These are phyloP conservation scores for Sepiola atlantica DNA, from an alignment of 2,888 invertebrate genomes.

Conservation along the genomic window DNA sequence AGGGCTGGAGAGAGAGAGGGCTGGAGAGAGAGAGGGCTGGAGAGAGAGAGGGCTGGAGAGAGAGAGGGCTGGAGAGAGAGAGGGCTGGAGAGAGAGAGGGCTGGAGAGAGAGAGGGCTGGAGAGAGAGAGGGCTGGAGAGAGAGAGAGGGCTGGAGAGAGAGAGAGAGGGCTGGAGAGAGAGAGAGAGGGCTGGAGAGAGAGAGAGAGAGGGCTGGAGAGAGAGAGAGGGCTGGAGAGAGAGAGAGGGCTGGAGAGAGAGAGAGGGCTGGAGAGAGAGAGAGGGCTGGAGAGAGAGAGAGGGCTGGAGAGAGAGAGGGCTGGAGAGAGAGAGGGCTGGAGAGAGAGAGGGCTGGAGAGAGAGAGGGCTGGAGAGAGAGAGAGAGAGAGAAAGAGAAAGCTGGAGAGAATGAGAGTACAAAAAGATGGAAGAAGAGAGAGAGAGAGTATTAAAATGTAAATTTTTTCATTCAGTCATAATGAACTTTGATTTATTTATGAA, in stretches of 20 bases:
- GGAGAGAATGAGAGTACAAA: rapidly evolving
- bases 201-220: neutral
- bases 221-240: no score
- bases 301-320: neutral
- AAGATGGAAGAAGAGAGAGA: neutral
- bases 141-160: neutral
- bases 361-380: no score
- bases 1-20: no score
- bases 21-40: neutral
- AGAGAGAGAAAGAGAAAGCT: rapidly evolving
- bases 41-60: neutral
- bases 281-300: neutral
- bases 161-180: neutral
- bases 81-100: neutral
- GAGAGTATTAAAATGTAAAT: neutral
- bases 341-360: neutral
- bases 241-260: neutral
- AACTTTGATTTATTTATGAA: slow-evolving; percentile 21
- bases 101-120: rapidly evolving
- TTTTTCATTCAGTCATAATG: neutral
- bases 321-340: neutral
- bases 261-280: neutral
- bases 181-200: neutral
- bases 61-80: no score
- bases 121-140: neutral